phyloP scores from a whole-genome alignment of 2,113 vertebrate genomes.

The Poeciliopsis retropinna region DNA sequence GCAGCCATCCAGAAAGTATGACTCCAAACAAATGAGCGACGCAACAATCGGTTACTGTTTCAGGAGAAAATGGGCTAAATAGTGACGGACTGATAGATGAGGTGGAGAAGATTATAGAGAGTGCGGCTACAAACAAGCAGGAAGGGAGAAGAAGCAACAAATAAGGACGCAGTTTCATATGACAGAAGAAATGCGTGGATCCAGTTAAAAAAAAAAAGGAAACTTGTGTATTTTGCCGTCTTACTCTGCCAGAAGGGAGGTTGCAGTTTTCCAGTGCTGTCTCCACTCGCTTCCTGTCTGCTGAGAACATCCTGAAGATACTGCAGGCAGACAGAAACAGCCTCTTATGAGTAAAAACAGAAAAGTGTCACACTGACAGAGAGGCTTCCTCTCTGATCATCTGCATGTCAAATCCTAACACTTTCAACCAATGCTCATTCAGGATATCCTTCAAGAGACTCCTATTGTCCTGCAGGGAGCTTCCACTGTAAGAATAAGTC shows the following conservation, averaged over 20 bases:
- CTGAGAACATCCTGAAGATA: slow-evolving; percentile 92
- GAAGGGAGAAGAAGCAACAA: neutral
- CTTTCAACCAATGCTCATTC: slow-evolving; percentile 19
- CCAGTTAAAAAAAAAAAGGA: neutral
- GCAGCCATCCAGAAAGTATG: slow-evolving; percentile 49
- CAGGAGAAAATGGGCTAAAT: slow-evolving; percentile 16
- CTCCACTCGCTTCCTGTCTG: slow-evolving; percentile 96
- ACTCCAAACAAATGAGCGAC: slow-evolving; percentile 42
- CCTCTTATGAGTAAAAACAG: slow-evolving; percentile 28
- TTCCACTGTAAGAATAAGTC: neutral
- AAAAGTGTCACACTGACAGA: slow-evolving; percentile 25
- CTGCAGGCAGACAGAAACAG: slow-evolving; percentile 73
- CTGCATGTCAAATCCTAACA: slow-evolving; percentile 15
- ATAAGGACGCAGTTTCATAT: neutral
- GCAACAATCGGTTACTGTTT: slow-evolving; percentile 40
- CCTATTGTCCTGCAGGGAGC: neutral
- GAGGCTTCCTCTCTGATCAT: slow-evolving; percentile 13
- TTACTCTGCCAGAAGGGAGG: slow-evolving; percentile 95
- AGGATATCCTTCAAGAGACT: slow-evolving; percentile 7
- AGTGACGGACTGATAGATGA: slow-evolving; percentile 22
- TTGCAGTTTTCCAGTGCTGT: slow-evolving; percentile 92
- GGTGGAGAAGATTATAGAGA: slow-evolving; percentile 35
- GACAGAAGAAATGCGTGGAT: slow-evolving; percentile 8
- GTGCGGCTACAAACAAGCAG: slow-evolving; percentile 16
- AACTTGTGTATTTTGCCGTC: slow-evolving; percentile 47